Conservation (phyloP, 1,140 invertebrate species). For the Carcinoscorpius rotundicauda region DNA sequence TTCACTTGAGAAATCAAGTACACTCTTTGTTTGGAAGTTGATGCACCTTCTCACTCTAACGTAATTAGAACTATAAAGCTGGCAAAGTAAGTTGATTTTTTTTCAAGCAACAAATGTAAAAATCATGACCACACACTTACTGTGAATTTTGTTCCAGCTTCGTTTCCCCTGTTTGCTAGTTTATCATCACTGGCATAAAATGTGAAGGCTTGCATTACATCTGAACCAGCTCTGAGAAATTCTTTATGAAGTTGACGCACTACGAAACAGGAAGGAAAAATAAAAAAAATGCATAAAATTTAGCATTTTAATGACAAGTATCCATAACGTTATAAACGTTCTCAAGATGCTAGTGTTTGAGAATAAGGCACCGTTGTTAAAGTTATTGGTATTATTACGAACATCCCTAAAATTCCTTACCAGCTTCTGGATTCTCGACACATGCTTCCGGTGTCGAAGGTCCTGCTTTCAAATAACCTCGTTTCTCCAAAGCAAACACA, state of each 20-base stretch:
- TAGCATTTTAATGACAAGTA: no score
- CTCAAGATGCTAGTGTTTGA: no score
- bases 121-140: slow-evolving; percentile 21
- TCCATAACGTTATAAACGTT: no score
- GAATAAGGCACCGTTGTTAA: no score
- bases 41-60: no score
- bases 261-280: slow-evolving; percentile 15
- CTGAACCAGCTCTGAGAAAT: slow-evolving; percentile 35
- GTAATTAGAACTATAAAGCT: no score
- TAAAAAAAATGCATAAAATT: background rate
- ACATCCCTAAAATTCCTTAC: slow-evolving; percentile 17
- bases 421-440: slow-evolving; percentile 35
- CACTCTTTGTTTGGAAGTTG: no score
- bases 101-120: no score
- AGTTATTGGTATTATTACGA: no score
- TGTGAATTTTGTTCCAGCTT: slow-evolving; percentile 28
- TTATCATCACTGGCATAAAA: slow-evolving; percentile 38
- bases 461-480: slow-evolving; percentile 37
- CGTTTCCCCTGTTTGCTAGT: slow-evolving; percentile 33
- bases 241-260: slow-evolving; percentile 31
- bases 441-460: slow-evolving; percentile 36
- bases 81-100: no score
- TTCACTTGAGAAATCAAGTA: no score
- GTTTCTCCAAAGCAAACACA: slow-evolving; percentile 35
- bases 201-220: slow-evolving; percentile 37